Evolutionary conservation across 2,113 vertebrate species (phyloP).

Genomic region (Murina feae): DNA sequence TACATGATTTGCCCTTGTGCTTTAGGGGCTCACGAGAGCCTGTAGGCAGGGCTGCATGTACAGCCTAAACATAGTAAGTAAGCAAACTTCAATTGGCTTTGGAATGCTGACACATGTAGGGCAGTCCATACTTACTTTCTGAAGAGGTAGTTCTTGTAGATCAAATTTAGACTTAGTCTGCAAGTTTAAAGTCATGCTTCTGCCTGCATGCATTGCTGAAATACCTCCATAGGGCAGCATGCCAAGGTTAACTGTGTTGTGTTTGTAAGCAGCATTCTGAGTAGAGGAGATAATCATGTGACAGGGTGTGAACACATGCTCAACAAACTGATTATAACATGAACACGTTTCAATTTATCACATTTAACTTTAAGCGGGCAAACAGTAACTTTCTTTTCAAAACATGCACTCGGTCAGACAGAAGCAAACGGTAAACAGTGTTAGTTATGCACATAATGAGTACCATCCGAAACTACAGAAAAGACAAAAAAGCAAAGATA

Average conservation of each 20-base stretch:
- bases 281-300: conserved; percentile 98
- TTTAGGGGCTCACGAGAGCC: conserved; percentile 52
- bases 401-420: conserved; percentile 82
- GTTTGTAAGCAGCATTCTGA: conserved; percentile 99
- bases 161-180: conserved; percentile 99
- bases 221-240: conserved; percentile 98
- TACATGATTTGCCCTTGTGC: conserved; percentile 45
- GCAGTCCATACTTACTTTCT: conserved; percentile 87
- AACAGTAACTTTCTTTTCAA: conserved; percentile 78
- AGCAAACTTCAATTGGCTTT: conserved; percentile 74
- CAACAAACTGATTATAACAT: conserved; percentile 80
- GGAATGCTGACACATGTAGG: conserved; percentile 74
- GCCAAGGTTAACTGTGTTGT: conserved; percentile 99
- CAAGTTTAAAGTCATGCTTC: conserved; percentile 99
- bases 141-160: conserved; percentile 94
- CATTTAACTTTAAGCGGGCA: conserved; percentile 90
- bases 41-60: conserved; percentile 67
- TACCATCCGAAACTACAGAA: conserved; percentile 79
- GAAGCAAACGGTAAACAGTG: conserved; percentile 79
- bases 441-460: conserved; percentile 82
- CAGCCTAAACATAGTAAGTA: conserved; percentile 74
- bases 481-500: conserved; percentile 77
- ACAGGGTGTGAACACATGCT: conserved; percentile 93
- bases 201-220: conserved; percentile 95
- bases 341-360: conserved; percentile 90